These are phyloP conservation scores for Caenorhabditis drosophilae DNA, from an alignment of 2,888 invertebrate genomes.

Conservation along the genomic window DNA sequence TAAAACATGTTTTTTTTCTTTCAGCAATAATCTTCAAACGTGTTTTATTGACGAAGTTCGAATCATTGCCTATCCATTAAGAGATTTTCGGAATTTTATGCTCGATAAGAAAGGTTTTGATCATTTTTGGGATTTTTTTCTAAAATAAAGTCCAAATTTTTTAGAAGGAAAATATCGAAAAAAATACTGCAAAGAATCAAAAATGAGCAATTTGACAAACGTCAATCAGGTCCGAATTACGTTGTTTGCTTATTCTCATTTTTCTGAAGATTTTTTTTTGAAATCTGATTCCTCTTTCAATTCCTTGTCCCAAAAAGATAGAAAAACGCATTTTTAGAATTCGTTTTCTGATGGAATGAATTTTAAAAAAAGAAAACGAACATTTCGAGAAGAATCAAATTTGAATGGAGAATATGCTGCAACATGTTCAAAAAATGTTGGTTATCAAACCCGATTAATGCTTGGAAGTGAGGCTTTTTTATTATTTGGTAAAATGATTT, in stretches of 20 bases:
- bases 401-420: background rate
- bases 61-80: constrained; percentile 13
- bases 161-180: constrained; percentile 1
- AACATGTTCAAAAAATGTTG: background rate
- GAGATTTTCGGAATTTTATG: constrained; percentile 14
- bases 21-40: too few relatives aligned
- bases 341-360: background rate
- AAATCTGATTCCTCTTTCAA: background rate
- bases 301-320: background rate
- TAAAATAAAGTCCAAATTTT: too few relatives aligned
- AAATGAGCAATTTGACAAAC: constrained; percentile 5
- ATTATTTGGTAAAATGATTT: too few relatives aligned
- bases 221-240: constrained; percentile 3
- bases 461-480: constrained; percentile 4
- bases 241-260: too few relatives aligned
- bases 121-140: too few relatives aligned
- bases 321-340: background rate
- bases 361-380: background rate
- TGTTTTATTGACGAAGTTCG: constrained; percentile 8
- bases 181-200: background rate
- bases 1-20: too few relatives aligned
- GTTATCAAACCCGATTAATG: constrained; percentile 1
- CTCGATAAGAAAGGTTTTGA: background rate
- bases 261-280: background rate
- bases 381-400: background rate